Evolutionary conservation across 2,113 vertebrate genomes (phyloP).

Genomic region (Esox niger): DNA sequence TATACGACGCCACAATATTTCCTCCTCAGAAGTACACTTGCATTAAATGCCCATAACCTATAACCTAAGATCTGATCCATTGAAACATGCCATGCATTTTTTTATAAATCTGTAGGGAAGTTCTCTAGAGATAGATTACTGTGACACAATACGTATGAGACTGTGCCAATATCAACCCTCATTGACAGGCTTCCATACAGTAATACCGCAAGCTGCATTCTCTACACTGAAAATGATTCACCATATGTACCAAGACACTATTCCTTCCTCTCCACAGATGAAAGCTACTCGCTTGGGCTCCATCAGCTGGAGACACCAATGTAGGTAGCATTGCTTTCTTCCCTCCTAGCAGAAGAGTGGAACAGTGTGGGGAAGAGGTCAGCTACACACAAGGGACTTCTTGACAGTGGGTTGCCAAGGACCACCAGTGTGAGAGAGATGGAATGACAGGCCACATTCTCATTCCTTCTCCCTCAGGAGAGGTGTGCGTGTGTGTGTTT

Average conservation of each 20-base stretch:
- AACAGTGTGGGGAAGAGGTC: slow-evolving; percentile 56
- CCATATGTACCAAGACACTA: slow-evolving; percentile 37
- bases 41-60: not conserved
- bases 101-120: no score
- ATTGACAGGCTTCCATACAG: not conserved
- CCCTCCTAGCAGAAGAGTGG: slow-evolving; percentile 60
- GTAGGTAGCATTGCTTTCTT: slow-evolving; percentile 41
- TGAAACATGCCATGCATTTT: no score
- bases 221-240: slow-evolving; percentile 47
- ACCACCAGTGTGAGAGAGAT: slow-evolving; percentile 64
- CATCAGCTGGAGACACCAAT: slow-evolving; percentile 44
- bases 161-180: not conserved
- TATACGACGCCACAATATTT: no score
- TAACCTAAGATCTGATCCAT: no score
- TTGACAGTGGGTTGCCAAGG: slow-evolving; percentile 52
- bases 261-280: slow-evolving; percentile 52
- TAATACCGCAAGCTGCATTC: not conserved
- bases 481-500: slow-evolving; percentile 24
- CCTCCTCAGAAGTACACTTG: not conserved
- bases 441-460: slow-evolving; percentile 53
- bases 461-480: slow-evolving; percentile 22
- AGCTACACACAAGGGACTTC: slow-evolving; percentile 48
- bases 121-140: not conserved
- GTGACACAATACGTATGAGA: slow-evolving; percentile 1
- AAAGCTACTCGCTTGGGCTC: slow-evolving; percentile 59